Percentiles rank a stretch among this genome's conserved stretches.
Evolutionary conservation across 2,113 vertebrate species (phyloP).

Genomic region (Choloepus hoffmanni): DNA sequence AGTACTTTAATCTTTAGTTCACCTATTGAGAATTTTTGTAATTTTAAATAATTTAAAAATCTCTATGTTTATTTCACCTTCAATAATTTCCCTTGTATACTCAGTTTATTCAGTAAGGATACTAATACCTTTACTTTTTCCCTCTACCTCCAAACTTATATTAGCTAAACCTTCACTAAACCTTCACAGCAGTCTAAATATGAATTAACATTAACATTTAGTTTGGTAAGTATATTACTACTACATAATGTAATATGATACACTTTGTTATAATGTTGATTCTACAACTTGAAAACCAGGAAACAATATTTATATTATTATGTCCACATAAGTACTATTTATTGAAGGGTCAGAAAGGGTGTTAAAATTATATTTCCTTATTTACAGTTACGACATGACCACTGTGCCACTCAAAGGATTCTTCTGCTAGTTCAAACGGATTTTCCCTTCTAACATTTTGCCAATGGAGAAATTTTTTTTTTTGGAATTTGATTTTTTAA

Average conservation of each 20-base stretch:
- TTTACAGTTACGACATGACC: neutral
- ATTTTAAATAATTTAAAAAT: constrained; percentile 45
- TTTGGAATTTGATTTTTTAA: neutral
- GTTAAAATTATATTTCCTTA: neutral
- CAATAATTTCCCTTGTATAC: neutral
- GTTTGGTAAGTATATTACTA: neutral
- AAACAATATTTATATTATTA: neutral
- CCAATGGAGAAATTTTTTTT: neutral
- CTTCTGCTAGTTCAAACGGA: neutral
- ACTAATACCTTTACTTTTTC: neutral
- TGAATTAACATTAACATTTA: neutral
- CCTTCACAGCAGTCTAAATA: neutral
- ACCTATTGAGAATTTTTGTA: neutral
- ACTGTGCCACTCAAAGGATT: fast-evolving
- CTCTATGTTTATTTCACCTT: constrained; percentile 34
- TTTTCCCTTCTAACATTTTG: neutral
- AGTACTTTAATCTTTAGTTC: neutral
- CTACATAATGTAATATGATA: neutral
- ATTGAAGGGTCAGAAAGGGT: neutral
- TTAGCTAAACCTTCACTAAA: neutral
- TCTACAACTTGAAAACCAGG: constrained; percentile 9
- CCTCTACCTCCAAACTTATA: neutral
- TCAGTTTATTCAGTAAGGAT: neutral
- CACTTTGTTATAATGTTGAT: neutral
- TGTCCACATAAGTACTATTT: neutral